These are phyloP conservation scores for Cisticola juncidis DNA, from an alignment of 2,113 vertebrate genomes.

Conservation along the genomic window DNA sequence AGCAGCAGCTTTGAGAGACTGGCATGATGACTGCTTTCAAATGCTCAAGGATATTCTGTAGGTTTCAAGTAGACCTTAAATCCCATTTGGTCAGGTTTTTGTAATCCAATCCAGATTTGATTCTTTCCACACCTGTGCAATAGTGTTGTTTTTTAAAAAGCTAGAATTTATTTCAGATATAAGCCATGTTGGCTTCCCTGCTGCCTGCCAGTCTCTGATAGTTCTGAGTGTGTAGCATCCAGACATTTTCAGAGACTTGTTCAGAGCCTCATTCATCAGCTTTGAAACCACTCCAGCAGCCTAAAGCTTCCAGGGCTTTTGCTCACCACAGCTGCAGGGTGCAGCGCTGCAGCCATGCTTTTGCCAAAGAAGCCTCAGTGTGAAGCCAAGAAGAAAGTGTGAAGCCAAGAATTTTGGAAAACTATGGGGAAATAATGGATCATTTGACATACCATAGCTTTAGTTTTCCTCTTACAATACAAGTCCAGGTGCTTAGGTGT, in stretches of 20 bases:
- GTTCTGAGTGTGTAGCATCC: accelerated
- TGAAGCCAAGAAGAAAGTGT: background rate
- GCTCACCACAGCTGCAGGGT: background rate
- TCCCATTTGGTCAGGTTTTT: background rate
- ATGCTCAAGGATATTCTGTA: background rate
- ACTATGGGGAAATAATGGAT: background rate
- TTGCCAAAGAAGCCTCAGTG: constrained; percentile 20
- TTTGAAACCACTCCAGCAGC: background rate
- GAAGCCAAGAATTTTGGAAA: background rate
- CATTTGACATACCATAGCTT: background rate
- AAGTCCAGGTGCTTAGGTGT: background rate
- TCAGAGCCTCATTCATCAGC: background rate
- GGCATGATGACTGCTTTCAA: background rate
- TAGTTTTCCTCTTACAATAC: background rate
- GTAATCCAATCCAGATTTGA: background rate
- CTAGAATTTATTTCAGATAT: background rate
- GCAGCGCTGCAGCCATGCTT: background rate
- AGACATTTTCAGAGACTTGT: background rate
- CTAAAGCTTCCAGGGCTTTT: background rate
- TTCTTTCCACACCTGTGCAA: background rate
- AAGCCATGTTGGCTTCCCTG: background rate
- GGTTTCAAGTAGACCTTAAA: background rate
- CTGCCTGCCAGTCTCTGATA: background rate
- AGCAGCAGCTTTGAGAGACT: background rate
- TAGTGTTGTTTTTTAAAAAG: background rate